phyloP scores from a whole-genome alignment of 92 coral and sea anemone genomes.

The Muricea muricata region DNA sequence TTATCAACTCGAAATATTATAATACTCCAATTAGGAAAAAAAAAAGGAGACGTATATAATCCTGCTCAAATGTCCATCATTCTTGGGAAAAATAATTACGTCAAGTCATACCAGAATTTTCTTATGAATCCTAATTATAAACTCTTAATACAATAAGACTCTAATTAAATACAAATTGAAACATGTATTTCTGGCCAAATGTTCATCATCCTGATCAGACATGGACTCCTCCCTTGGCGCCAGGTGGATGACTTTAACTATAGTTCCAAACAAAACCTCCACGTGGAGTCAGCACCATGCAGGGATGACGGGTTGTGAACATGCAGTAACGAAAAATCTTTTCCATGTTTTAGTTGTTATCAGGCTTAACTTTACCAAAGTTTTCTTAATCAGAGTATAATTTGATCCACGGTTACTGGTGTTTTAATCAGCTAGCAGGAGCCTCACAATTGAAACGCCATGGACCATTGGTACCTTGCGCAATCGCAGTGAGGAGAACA shows the following conservation, averaged over 20 bases:
- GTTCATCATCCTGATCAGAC: conserved; percentile 8
- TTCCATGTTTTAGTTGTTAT: not conserved
- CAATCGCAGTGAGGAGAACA: too few relatives aligned
- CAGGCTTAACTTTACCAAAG: not conserved
- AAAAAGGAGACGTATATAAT: not conserved
- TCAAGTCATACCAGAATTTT: not conserved
- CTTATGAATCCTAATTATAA: conserved; percentile 9
- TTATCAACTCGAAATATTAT: not conserved
- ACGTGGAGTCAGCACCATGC: conserved; percentile 1
- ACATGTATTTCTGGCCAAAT: not conserved
- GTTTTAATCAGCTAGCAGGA: too few relatives aligned
- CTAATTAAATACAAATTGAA: not conserved
- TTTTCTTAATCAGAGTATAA: not conserved
- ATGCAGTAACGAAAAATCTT: not conserved
- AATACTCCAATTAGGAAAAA: not conserved
- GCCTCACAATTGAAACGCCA: too few relatives aligned
- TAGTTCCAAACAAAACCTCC: conserved; percentile 5
- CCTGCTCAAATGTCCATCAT: not conserved
- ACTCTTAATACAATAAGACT: not conserved
- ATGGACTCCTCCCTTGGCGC: conserved; percentile 31
- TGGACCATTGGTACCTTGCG: too few relatives aligned
- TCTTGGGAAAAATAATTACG: not conserved
- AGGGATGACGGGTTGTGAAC: not conserved
- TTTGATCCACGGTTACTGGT: not conserved
- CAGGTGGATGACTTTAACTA: conserved; percentile 1